Conservation (phyloP, 1,140 invertebrate genomes). For the Ephestia elutella region DNA sequence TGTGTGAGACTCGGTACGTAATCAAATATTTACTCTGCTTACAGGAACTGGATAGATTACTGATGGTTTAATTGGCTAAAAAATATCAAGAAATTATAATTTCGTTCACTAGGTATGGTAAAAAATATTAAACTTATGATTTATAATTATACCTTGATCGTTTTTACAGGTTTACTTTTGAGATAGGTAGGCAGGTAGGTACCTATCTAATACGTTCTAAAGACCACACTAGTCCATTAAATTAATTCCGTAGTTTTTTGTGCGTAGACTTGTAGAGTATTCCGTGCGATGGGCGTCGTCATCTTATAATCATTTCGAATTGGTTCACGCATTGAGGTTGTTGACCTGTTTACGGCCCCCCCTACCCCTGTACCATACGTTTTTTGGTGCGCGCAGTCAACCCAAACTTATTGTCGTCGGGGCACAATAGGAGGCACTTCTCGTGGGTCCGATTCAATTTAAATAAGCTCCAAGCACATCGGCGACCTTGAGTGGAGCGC, state of each 20-base stretch:
- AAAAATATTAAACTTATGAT: no score
- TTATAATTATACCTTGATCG: no score
- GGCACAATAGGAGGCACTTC: slow-evolving; percentile 50
- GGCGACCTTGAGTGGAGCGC: slow-evolving; percentile 43
- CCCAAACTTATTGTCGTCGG: slow-evolving; percentile 48
- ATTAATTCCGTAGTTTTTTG: slow-evolving; percentile 17
- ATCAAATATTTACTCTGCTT: no score
- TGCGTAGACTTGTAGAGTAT: slow-evolving; percentile 6
- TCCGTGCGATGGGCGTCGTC: slow-evolving; percentile 17
- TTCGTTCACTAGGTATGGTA: no score
- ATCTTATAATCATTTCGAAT: slow-evolving; percentile 42
- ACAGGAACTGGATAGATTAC: no score
- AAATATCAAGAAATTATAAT: no score
- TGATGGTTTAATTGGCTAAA: no score
- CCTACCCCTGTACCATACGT: slow-evolving; percentile 22
- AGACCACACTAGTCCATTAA: slow-evolving; percentile 8
- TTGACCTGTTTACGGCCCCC: slow-evolving; percentile 46
- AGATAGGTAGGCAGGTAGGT: no score
- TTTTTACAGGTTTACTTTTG: no score
- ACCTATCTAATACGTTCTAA: no score
- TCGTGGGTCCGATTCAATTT: slow-evolving; percentile 26
- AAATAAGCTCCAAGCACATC: slow-evolving; percentile 28
- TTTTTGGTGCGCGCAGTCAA: slow-evolving; percentile 50
- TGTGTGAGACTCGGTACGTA: no score
- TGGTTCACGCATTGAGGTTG: slow-evolving; percentile 50